A percentile compares a stretch with the other conserved stretches of the same genome.
phyloP scores from a whole-genome alignment of 2,113 vertebrate genomes.

The Siniperca chuatsi region DNA sequence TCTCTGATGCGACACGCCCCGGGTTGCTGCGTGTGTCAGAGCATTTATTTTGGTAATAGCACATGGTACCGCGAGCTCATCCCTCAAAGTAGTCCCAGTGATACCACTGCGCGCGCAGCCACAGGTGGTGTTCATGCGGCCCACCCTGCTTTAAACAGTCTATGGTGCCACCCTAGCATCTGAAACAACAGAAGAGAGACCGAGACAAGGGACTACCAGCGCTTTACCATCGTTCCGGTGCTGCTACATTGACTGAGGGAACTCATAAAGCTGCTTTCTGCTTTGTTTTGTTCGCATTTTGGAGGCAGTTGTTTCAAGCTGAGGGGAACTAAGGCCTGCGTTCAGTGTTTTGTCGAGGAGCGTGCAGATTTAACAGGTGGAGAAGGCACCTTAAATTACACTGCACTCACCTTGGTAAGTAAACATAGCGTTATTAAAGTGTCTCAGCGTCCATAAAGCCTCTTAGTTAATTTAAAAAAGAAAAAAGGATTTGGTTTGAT shows the following conservation, averaged over 20 bases:
- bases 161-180: slow-evolving; percentile 10
- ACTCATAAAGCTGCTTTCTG: not conserved
- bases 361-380: slow-evolving; percentile 52
- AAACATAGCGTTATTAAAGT: not conserved
- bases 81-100: not conserved
- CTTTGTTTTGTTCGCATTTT: not conserved
- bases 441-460: not conserved
- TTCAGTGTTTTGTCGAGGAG: not conserved
- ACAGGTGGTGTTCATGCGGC: slow-evolving; percentile 54
- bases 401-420: slow-evolving; percentile 59
- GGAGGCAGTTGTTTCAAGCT: slow-evolving; percentile 1
- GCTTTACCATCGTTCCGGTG: not conserved
- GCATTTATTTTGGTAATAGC: slow-evolving; percentile 81
- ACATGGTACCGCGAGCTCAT: slow-evolving; percentile 74
- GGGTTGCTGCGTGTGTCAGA: slow-evolving; percentile 44
- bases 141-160: too few relatives aligned
- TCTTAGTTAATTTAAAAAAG: not conserved
- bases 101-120: slow-evolving; percentile 43
- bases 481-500: not conserved
- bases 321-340: slow-evolving; percentile 26
- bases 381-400: slow-evolving; percentile 19
- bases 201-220: not conserved
- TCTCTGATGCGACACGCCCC: slow-evolving; percentile 69
- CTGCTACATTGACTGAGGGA: not conserved
- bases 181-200: not conserved